Evolutionary conservation across 2,113 vertebrate genomes (phyloP), one percentile per base, ranked within the genome.

Genomic region (Butastur rufipennis): DNA sequence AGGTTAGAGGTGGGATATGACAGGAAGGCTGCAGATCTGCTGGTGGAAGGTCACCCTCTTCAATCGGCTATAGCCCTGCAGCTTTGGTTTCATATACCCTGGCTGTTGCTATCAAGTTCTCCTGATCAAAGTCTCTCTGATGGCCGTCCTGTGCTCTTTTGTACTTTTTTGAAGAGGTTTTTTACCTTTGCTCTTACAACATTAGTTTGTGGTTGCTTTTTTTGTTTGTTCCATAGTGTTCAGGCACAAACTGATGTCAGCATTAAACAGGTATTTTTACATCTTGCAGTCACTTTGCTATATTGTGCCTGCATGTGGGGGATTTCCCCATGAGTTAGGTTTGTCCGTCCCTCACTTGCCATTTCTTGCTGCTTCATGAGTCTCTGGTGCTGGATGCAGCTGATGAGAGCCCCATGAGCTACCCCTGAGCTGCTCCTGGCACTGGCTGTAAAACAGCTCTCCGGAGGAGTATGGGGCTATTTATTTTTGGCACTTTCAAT

Each of bases 51-150:
- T 81, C 38, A 32, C 11, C 48, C 21, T 38, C 32, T n/a, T 63
- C 7, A 25, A 3, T 0, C 4, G 2, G 12, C 58, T 68, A 2
- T 36, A 77, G 15, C 38, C 27, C 21, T 53, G 47, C 36, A 48
- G 42, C 47, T 95, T 79, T 23, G 42, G 65, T 83, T 95, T 90
- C 27, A 0, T 67, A 68, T 81, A 92, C 79, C 50, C 23, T 0
- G 2, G 58, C 8, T 61, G 21, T 3, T 90, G 27, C 77, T 86
- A 10, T 90, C n/a, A 3, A 2, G 42, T 75, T 75, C 22, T 82
- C 8, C 63, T 29, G 73, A 65, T 47, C 72, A 70, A 80, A 86
- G 74, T 68, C 78, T 90, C 22, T 38, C 31, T 8, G 9, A 31
- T n/a, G 34, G 18, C 48, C 61, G 26, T 56, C 27, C 53, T 72